These are phyloP conservation scores for Ancistrus triradiatus DNA, from an alignment of 2,113 vertebrate species.

Conservation along the genomic window DNA sequence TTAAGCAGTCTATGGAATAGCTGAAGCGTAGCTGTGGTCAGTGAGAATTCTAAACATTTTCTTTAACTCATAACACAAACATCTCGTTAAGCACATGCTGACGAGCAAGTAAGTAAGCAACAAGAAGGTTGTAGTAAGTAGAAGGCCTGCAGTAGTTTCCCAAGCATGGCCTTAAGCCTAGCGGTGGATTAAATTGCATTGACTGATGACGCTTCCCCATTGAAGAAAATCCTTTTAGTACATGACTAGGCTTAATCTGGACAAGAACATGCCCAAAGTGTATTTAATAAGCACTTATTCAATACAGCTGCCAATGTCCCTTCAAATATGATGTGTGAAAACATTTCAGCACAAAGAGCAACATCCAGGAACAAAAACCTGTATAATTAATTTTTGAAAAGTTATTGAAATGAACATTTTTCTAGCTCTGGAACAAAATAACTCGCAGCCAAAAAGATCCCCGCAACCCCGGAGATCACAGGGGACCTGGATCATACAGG, in stretches of 20 bases:
- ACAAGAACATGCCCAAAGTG: slow-evolving; percentile 1
- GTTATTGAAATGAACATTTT: not conserved
- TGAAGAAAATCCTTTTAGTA: slow-evolving; percentile 21
- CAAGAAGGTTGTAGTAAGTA: not conserved
- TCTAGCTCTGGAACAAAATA: not conserved
- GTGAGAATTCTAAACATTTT: slow-evolving; percentile 52
- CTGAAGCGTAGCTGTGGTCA: slow-evolving; percentile 50
- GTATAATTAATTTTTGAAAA: not conserved
- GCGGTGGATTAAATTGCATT: slow-evolving; percentile 17
- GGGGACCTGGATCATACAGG: no score
- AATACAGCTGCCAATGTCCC: not conserved
- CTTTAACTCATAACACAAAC: slow-evolving; percentile 53
- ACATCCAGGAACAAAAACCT: not conserved
- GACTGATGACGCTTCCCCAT: slow-evolving; percentile 11
- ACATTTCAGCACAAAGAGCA: not conserved
- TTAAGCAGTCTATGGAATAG: slow-evolving; percentile 52
- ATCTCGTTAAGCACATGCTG: slow-evolving; percentile 33
- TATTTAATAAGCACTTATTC: not conserved
- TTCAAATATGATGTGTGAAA: not conserved
- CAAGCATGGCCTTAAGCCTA: slow-evolving; percentile 30
- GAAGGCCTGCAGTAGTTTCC: slow-evolving; percentile 13
- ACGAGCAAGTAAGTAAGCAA: slow-evolving; percentile 18
- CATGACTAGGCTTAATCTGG: slow-evolving; percentile 3
- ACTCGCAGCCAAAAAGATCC: no score
- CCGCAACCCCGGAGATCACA: no score